Conservation (phyloP, 2,888 invertebrate genomes). For the Apeira syringaria region DNA sequence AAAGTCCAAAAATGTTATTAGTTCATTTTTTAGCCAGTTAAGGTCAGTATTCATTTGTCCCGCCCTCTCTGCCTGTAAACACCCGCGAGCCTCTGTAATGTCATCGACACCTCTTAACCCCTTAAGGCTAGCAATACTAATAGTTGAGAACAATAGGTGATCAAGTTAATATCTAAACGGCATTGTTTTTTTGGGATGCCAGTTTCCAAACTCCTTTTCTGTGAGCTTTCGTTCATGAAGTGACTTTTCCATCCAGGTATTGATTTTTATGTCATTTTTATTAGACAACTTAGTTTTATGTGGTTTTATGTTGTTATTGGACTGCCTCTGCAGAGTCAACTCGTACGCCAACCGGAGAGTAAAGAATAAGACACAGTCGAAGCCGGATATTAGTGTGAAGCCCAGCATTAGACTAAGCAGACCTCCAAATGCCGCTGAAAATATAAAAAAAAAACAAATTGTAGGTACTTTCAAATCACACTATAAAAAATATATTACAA, state of each 20-base stretch:
- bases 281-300: conserved; percentile 15
- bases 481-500: no score
- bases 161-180: background rate
- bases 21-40: no score
- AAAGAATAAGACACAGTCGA: conserved; percentile 86
- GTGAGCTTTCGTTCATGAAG: background rate
- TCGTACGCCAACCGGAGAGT: conserved; percentile 78
- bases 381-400: conserved; percentile 87
- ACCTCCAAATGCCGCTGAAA: conserved; percentile 87
- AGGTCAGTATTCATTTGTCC: no score
- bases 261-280: conserved; percentile 24
- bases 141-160: no score
- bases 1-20: no score
- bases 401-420: conserved; percentile 87
- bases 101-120: no score
- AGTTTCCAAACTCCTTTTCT: background rate
- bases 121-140: no score
- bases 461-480: no score
- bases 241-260: conserved; percentile 22
- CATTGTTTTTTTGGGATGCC: background rate
- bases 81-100: no score
- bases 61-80: no score
- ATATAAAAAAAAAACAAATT: background rate
- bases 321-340: conserved; percentile 5
- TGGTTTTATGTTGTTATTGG: background rate